These are phyloP conservation scores for Baccha elongata DNA, from an alignment of 2,888 invertebrate genomes.

Conservation along the genomic window DNA sequence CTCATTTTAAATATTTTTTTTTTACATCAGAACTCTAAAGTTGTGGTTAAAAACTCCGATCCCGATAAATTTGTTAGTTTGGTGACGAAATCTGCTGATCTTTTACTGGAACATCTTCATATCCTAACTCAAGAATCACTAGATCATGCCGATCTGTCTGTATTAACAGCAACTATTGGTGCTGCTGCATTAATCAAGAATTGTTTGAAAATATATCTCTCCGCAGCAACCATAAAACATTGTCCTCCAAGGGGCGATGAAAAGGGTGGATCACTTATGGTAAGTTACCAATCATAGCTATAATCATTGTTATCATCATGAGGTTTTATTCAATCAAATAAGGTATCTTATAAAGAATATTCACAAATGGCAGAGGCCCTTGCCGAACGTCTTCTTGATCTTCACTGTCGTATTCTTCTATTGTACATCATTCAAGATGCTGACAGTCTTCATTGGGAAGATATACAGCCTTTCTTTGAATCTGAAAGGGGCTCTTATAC, in stretches of 20 bases:
- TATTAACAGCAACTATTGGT: conserved; percentile 90
- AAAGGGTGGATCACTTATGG: conserved; percentile 81
- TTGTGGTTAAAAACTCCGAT: conserved; percentile 89
- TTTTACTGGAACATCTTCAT: conserved; percentile 89
- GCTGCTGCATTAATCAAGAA: conserved; percentile 91
- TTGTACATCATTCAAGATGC: conserved; percentile 92
- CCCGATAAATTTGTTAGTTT: conserved; percentile 89
- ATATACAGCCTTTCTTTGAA: conserved; percentile 86
- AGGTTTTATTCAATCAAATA: neutral
- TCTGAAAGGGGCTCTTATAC: conserved; percentile 91
- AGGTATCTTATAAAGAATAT: conserved; percentile 88
- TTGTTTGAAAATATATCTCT: conserved; percentile 89
- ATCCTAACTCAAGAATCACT: conserved; percentile 91
- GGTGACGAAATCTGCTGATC: conserved; percentile 88
- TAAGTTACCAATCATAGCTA: conserved; percentile 49
- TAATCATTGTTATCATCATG: neutral
- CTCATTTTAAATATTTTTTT: too few species aligned
- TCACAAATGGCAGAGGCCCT: conserved; percentile 93
- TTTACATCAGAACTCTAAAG: conserved; percentile 79
- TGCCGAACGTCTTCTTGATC: conserved; percentile 90
- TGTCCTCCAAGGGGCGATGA: conserved; percentile 82
- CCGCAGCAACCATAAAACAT: conserved; percentile 82
- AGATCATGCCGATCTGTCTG: conserved; percentile 92
- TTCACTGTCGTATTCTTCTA: conserved; percentile 90
- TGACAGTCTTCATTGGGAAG: conserved; percentile 90